Percentiles rank a stretch among this genome's conserved stretches.
These are phyloP conservation scores for Stomorhina lunata DNA, from an alignment of 2,888 invertebrate species.

Conservation along the genomic window DNA sequence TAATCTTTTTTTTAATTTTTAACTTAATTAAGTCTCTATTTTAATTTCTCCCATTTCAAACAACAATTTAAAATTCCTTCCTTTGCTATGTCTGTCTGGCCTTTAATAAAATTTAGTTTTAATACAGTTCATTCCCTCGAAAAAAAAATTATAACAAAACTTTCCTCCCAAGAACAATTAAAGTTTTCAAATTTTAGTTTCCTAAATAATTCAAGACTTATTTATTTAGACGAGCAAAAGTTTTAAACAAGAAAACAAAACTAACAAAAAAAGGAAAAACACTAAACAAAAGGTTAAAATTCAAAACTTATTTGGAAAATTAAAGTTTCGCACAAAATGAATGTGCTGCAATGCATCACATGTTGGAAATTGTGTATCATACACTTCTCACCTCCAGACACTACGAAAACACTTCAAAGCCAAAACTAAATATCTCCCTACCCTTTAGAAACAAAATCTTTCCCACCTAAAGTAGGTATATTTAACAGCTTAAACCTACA, in stretches of 20 bases:
- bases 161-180: constrained; percentile 31
- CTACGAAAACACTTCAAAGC: background rate
- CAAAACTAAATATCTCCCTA: background rate
- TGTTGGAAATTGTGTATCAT: background rate
- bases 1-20: no score
- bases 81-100: no score
- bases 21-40: no score
- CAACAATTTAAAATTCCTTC: no score
- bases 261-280: background rate
- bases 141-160: constrained; percentile 18
- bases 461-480: background rate
- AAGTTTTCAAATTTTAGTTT: constrained; percentile 39
- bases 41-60: no score
- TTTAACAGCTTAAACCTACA: background rate
- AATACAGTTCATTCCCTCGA: background rate
- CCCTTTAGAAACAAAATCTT: background rate
- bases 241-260: background rate
- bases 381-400: background rate
- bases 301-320: constrained; percentile 36
- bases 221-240: constrained; percentile 27
- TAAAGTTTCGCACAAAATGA: constrained; percentile 33
- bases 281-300: constrained; percentile 20
- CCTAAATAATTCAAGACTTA: constrained; percentile 38
- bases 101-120: background rate
- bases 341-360: constrained; percentile 32